phyloP scores from a whole-genome alignment of 2,888 invertebrate species.

The Diarsia rubi region DNA sequence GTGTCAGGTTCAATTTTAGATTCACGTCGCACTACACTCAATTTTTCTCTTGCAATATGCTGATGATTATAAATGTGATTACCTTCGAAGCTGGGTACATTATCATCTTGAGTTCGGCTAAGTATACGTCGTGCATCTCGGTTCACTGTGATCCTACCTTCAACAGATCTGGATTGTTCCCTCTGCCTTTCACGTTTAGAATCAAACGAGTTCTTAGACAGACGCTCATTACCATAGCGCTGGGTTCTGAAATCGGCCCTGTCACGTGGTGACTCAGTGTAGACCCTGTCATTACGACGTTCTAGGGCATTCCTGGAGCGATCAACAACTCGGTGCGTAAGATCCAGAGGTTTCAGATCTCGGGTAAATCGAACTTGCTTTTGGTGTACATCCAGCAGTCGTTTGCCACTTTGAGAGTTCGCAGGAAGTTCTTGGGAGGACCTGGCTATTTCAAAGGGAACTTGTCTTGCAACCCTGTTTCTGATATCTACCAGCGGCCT shows the following conservation, averaged over 20 bases:
- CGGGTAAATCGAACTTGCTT: constrained; percentile 27
- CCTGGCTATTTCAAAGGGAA: constrained; percentile 26
- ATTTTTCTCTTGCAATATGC: constrained; percentile 30
- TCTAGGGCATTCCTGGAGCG: constrained; percentile 32
- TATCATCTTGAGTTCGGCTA: constrained; percentile 25
- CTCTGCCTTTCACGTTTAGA: constrained; percentile 30
- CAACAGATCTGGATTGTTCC: constrained; percentile 22
- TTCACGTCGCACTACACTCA: constrained; percentile 33
- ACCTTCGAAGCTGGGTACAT: constrained; percentile 9
- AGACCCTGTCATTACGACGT: constrained; percentile 38
- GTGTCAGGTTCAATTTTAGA: constrained; percentile 29
- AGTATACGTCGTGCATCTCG: constrained; percentile 31
- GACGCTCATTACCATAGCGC: constrained; percentile 38
- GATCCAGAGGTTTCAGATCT: constrained; percentile 28
- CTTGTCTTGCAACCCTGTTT: constrained; percentile 32
- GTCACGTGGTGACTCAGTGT: constrained; percentile 21
- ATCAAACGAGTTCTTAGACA: constrained; percentile 16
- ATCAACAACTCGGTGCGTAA: constrained; percentile 17
- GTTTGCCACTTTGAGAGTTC: constrained; percentile 36
- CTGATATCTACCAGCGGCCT: constrained; percentile 30
- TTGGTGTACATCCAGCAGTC: constrained; percentile 24
- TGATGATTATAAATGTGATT: constrained; percentile 26
- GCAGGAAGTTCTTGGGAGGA: constrained; percentile 33
- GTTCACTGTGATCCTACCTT: constrained; percentile 26
- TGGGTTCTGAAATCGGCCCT: constrained; percentile 26